Conservation (phyloP, 2,797 vertebrate species). For the Manis crassicaudata region DNA sequence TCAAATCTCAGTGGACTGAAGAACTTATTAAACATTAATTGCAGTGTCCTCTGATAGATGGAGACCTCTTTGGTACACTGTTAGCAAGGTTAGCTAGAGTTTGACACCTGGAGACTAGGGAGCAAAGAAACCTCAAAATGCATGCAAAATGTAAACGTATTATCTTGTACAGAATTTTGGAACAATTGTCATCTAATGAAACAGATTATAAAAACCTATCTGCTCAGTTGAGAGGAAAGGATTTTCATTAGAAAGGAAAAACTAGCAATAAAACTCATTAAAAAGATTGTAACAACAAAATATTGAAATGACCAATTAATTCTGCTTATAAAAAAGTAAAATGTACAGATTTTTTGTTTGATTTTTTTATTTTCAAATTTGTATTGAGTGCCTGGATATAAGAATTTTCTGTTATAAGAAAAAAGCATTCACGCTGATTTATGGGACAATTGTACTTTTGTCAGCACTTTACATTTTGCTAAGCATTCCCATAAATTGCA, state of each 20-base stretch:
- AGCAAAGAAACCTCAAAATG: not conserved
- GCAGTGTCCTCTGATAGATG: not conserved
- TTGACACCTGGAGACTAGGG: slow-evolving; percentile 14
- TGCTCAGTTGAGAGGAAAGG: not conserved
- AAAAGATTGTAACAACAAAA: not conserved
- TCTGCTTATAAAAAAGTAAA: not conserved
- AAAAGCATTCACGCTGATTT: not conserved
- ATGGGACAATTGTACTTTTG: not conserved
- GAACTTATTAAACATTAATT: not conserved
- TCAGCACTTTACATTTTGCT: not conserved
- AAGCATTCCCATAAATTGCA: not conserved
- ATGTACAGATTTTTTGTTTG: not conserved
- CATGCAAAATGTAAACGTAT: not conserved
- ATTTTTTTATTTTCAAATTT: not conserved
- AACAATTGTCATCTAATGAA: not conserved
- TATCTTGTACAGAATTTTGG: not conserved
- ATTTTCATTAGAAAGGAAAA: slow-evolving; percentile 18
- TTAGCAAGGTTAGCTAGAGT: not conserved
- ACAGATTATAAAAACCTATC: not conserved
- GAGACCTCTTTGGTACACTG: not conserved
- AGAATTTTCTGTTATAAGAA: not conserved
- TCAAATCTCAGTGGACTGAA: not conserved
- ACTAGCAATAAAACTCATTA: not conserved
- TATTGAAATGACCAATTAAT: not conserved
- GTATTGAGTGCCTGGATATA: not conserved